Evolutionary conservation across 1,140 invertebrate genomes (phyloP).

Genomic region (Scylla paramamosain): DNA sequence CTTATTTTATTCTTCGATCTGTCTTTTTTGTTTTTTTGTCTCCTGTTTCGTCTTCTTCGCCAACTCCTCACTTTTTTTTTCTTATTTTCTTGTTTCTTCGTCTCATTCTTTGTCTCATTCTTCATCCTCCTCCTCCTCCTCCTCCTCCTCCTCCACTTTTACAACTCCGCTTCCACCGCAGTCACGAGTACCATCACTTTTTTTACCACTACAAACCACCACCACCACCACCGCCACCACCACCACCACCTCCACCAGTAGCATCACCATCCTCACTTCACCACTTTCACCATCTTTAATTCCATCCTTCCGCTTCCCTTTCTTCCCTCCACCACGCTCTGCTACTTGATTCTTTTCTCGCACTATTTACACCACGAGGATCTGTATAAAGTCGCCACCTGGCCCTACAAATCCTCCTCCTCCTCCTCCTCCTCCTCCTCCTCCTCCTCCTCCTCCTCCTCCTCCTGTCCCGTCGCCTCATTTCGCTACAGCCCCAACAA

Average conservation of each 20-base stretch:
- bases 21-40: too few relatives aligned
- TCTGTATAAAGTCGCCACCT: background rate
- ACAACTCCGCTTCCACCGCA: background rate
- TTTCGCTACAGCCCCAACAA: background rate
- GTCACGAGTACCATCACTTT: background rate
- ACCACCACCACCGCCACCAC: background rate
- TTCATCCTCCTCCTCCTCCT: background rate
- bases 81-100: too few relatives aligned
- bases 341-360: background rate
- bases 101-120: too few relatives aligned
- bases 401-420: background rate
- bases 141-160: background rate
- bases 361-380: too few relatives aligned
- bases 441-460: background rate
- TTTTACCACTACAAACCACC: background rate
- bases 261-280: background rate
- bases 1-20: too few relatives aligned
- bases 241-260: background rate
- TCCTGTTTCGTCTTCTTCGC: too few relatives aligned
- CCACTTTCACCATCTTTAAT: background rate
- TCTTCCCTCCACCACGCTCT: background rate
- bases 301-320: background rate
- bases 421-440: background rate
- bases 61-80: too few relatives aligned
- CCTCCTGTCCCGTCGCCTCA: background rate